Base-by-base conservation (phyloP, 2,113 vertebrate species). In the Chaetura pelagica region DNA sequence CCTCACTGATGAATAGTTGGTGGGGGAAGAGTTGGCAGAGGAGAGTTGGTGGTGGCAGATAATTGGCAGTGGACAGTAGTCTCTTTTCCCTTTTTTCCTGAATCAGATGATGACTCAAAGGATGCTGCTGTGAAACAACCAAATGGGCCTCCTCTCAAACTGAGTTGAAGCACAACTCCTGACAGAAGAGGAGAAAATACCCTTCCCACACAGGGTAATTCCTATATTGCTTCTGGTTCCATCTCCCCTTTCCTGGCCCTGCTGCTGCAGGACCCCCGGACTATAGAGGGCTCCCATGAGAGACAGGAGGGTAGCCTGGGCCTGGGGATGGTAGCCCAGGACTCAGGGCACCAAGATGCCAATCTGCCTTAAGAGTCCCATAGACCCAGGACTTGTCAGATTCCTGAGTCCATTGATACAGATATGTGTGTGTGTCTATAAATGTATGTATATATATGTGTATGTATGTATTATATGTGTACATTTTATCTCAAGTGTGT, bases 381-480 rank as follows among this genome's bases (percentile, higher is more conserved):
- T 1, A 0, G 12, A 59, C 14, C 34, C 57, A 40, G 27, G 19
- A 10, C 5, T 71, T 64, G 22, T 61, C 1, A 2, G 18, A n/a
- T 38, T 49, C 7, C 38, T 11, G 10, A 77, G 9, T 46, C 68
- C 27, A 14, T 6, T 40, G 5, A 29, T 55, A 27, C 0, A 15
- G 7, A 27, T 52, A 1, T 46, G 0, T 42, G 3, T 18, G 0
- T 57, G 0, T 62, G 0, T 85, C 9, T 44, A 17, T 38, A 24
- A 9, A 59, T 23, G 8, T 26, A 8, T 52, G n/a, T n/a, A 0
- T 64, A 0, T 58, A 1, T 63, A 2, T 64, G 1, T 32, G 3
- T 38, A 7, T 19, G 16, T 32, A 6, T 44, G 6, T 22, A 16
- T 57, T 76, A 44, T 79, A 46, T 16, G 7, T 44, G 6, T 30